Percentiles rank a stretch among this genome's conserved stretches.
phyloP scores from a whole-genome alignment of 1,140 invertebrate species.

The Cardiocondyla obscurior region DNA sequence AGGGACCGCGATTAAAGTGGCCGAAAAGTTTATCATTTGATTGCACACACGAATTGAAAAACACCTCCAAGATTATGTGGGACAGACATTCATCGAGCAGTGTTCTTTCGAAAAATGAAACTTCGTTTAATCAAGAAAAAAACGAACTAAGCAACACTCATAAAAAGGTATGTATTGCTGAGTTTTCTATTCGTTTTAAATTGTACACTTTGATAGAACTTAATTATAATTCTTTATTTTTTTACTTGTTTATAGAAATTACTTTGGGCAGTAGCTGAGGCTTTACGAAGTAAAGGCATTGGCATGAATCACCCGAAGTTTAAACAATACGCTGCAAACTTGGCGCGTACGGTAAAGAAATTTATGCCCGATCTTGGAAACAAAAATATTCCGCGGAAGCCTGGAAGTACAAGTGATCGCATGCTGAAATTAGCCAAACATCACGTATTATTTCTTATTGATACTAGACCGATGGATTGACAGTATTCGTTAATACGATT shows the following conservation, averaged over 20 bases:
- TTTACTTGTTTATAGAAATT: slow-evolving; percentile 85
- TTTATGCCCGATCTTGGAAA: slow-evolving; percentile 82
- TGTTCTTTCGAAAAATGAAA: slow-evolving; percentile 62
- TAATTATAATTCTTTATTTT: neutral
- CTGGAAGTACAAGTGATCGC: slow-evolving; percentile 84
- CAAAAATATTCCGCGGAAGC: slow-evolving; percentile 78
- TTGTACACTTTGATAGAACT: neutral
- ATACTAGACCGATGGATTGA: slow-evolving; percentile 79
- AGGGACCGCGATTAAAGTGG: slow-evolving; percentile 83
- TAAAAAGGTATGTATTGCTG: slow-evolving; percentile 85
- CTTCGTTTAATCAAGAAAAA: slow-evolving; percentile 56
- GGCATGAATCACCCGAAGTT: slow-evolving; percentile 86
- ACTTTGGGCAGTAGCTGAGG: slow-evolving; percentile 88
- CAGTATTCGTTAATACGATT: slow-evolving; percentile 53
- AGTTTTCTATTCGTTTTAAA: neutral
- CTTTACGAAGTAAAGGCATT: slow-evolving; percentile 87
- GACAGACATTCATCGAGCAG: slow-evolving; percentile 71
- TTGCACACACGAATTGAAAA: slow-evolving; percentile 75
- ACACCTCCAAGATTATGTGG: slow-evolving; percentile 62
- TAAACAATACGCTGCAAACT: slow-evolving; percentile 85
- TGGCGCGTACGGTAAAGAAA: slow-evolving; percentile 86
- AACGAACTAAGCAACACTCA: slow-evolving; percentile 86
- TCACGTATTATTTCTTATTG: slow-evolving; percentile 86
- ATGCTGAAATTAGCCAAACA: slow-evolving; percentile 87
- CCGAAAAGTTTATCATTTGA: slow-evolving; percentile 86